phyloP scores from a whole-genome alignment of 2,888 invertebrate genomes.

The Zygaena filipendulae region DNA sequence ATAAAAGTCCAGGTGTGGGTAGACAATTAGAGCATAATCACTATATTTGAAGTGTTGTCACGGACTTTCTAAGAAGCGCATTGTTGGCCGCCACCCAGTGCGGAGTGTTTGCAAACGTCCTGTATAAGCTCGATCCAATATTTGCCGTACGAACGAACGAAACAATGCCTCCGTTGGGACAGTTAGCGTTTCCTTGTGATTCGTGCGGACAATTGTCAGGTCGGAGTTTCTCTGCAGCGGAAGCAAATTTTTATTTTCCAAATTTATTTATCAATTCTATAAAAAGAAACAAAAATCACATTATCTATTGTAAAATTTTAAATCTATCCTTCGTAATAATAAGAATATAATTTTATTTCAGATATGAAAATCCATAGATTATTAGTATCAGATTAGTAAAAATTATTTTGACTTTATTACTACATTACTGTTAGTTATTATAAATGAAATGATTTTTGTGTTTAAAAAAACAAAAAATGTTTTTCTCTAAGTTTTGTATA shows the following conservation, averaged over 20 bases:
- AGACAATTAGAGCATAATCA: constrained; percentile 64
- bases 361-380: too few relatives aligned
- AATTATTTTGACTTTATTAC: too few relatives aligned
- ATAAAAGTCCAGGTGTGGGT: constrained; percentile 53
- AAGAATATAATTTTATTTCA: too few relatives aligned
- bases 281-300: neutral
- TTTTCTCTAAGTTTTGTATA: too few relatives aligned
- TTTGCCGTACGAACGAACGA: constrained; percentile 62
- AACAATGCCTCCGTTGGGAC: constrained; percentile 58
- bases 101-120: constrained; percentile 57
- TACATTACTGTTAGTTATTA: too few relatives aligned
- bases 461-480: too few relatives aligned
- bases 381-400: too few relatives aligned
- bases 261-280: neutral
- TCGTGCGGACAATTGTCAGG: constrained; percentile 37
- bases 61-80: constrained; percentile 50
- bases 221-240: constrained; percentile 18
- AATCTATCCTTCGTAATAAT: neutral
- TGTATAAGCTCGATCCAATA: constrained; percentile 57
- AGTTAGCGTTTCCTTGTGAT: constrained; percentile 51
- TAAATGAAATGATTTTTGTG: too few relatives aligned
- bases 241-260: neutral
- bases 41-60: constrained; percentile 61
- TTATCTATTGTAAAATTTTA: neutral
- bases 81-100: constrained; percentile 62